These are phyloP conservation scores for Matsumurasca onukii DNA, from an alignment of 1,140 invertebrate genomes.

Conservation along the genomic window DNA sequence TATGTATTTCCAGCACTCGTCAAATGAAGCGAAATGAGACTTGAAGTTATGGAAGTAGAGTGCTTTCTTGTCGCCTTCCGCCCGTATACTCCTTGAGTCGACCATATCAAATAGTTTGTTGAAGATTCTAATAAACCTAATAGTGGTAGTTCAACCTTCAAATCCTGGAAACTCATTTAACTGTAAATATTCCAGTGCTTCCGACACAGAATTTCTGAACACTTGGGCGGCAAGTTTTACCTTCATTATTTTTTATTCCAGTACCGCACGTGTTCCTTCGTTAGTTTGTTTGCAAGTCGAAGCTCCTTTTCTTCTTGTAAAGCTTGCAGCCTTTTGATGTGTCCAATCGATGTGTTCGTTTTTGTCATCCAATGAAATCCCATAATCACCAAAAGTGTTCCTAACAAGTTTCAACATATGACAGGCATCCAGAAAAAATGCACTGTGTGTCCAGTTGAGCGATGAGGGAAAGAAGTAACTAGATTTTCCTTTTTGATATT, in stretches of 20 bases:
- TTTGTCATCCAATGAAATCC: slow-evolving; percentile 32
- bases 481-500: slow-evolving; percentile 19
- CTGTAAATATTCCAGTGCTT: slow-evolving; percentile 38
- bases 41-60: slow-evolving; percentile 28
- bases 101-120: slow-evolving; percentile 40
- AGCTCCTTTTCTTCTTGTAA: slow-evolving; percentile 43
- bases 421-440: slow-evolving; percentile 35
- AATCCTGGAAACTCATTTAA: slow-evolving; percentile 4
- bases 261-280: slow-evolving; percentile 41
- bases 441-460: slow-evolving; percentile 26
- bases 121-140: slow-evolving; percentile 32
- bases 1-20: no score
- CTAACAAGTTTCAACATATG: slow-evolving; percentile 40
- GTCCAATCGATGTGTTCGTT: slow-evolving; percentile 40
- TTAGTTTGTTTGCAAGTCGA: slow-evolving; percentile 42
- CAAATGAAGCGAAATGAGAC: no score
- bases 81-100: slow-evolving; percentile 36
- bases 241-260: slow-evolving; percentile 45
- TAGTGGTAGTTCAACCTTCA: slow-evolving; percentile 5
- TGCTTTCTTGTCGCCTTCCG: slow-evolving; percentile 30
- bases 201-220: slow-evolving; percentile 43
- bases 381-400: slow-evolving; percentile 26
- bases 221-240: slow-evolving; percentile 44
- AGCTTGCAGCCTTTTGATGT: slow-evolving; percentile 39
- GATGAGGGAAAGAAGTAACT: slow-evolving; percentile 30